Evolutionary conservation across 1,140 invertebrate genomes (phyloP), one percentile per base, ranked within the genome.

Genomic region (Drosophila nigrodunni): DNA sequence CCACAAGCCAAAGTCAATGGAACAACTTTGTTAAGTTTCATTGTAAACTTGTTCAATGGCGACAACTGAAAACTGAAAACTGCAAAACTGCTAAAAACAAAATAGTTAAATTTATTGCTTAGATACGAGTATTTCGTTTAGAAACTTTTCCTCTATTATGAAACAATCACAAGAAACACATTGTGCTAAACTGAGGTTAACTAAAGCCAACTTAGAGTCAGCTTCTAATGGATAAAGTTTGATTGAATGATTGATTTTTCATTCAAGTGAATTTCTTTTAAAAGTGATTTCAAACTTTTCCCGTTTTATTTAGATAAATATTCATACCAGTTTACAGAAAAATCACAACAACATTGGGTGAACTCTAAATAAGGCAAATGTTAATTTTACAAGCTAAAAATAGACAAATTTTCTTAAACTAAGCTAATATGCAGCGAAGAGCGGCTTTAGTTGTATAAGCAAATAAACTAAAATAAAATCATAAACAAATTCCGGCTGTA

Each of bases 401-500:
- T 30, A 30, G 25, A 30, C 6, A 3, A 6, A 30, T 30, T 30
- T 30, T 30, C 6, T n/a, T n/a, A n/a, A n/a, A 1, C 25, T 30
- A 30, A 5, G 49, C 11, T 50, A 34, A 25, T 50, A 52, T 11
- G 34, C 37, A 41, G 43, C 3, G 13, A 50, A 50, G 25, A 30
- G 34, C 13, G 18, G 58, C 21, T 30, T 7, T 35, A 34, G 46
- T 64, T 30, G 60, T 47, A 54, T 62, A 30, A 30, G n/a, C 10
- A 65, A 71, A 47, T 49, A 13, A 41, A 49, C 21, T 49, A 37
- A 70, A 8, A 72, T 35, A 59, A 73, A 74, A 69, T 39, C 58
- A 69, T 74, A 74, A 74, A 69, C 72, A 74, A 74, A 69, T 74
- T 68, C 57, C 65, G 71, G 65, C 49, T 47, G 65, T 44, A 74